Evolutionary conservation across 2,888 invertebrate genomes (phyloP).

Genomic region (Branchipolynoe longqiensis): DNA sequence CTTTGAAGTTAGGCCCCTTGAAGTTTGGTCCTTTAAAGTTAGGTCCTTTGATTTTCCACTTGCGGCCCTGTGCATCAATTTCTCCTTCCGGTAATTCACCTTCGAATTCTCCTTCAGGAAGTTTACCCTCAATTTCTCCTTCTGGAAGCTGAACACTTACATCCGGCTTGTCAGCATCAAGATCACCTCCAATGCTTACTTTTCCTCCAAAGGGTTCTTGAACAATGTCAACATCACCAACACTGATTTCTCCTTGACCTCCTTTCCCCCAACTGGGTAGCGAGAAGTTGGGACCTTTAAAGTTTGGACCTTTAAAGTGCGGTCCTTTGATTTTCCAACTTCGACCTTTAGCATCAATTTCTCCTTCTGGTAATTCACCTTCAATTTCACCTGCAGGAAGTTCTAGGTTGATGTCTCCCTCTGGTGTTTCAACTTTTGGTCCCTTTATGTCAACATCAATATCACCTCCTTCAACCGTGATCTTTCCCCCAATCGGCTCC

Average conservation of each 20-base stretch:
- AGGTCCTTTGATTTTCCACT: constrained; percentile 33
- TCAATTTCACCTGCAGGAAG: constrained; percentile 12
- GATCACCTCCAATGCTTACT: background rate
- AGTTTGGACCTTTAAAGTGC: background rate
- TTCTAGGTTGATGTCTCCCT: no score
- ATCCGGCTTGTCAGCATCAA: constrained; percentile 16
- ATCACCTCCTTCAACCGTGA: no score
- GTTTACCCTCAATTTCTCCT: background rate
- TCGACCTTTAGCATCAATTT: background rate
- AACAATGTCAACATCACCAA: constrained; percentile 24
- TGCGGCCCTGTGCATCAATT: background rate
- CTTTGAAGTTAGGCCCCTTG: constrained; percentile 12
- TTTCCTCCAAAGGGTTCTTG: constrained; percentile 23
- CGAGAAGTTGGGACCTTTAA: no score
- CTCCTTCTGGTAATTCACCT: background rate
- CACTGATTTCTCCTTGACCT: constrained; percentile 24
- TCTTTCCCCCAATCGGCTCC: constrained; percentile 30
- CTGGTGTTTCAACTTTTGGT: no score
- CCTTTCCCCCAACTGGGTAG: background rate
- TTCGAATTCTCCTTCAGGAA: constrained; percentile 36
- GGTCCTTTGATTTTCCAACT: constrained; percentile 2
- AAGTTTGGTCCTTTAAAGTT: constrained; percentile 10
- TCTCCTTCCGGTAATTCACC: constrained; percentile 36
- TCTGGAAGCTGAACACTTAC: constrained; percentile 6
- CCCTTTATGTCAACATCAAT: no score